A percentile compares a stretch with the other conserved stretches of the same genome.
phyloP scores from a whole-genome alignment of 2,797 vertebrate species.

The Trematomus bernacchii region DNA sequence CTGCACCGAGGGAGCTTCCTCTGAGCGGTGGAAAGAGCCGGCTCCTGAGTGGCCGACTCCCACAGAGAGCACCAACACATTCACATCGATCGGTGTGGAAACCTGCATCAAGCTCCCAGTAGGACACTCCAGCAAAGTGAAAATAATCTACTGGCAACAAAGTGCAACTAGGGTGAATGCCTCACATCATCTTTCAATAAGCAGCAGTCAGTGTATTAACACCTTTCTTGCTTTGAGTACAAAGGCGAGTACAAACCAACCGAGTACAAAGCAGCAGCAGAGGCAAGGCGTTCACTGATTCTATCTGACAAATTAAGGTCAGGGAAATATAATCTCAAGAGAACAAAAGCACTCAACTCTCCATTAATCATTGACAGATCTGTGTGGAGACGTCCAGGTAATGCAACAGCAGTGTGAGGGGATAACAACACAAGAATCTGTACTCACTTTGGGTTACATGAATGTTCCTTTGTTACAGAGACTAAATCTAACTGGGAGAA shows the following conservation, averaged over 20 bases:
- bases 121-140: constrained; percentile 62
- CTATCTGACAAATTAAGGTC: constrained; percentile 34
- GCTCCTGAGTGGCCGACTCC: constrained; percentile 59
- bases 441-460: constrained; percentile 11
- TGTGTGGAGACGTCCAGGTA: constrained; percentile 16
- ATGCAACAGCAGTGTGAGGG: constrained; percentile 3
- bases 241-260: constrained; percentile 6
- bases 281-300: constrained; percentile 33
- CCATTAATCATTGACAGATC: constrained; percentile 54
- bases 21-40: constrained; percentile 52
- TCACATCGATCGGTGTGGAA: constrained; percentile 72
- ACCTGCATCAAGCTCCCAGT: constrained; percentile 66
- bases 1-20: constrained; percentile 20
- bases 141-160: constrained; percentile 68
- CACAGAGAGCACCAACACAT: constrained; percentile 66
- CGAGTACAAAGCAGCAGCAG: constrained; percentile 24
- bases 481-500: neutral
- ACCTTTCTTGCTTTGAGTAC: constrained; percentile 32
- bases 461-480: neutral
- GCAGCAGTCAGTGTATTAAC: constrained; percentile 49
- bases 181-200: constrained; percentile 60
- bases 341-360: constrained; percentile 36
- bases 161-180: constrained; percentile 53
- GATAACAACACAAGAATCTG: constrained; percentile 20
- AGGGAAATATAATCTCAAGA: constrained; percentile 41